A percentile compares a stretch with the other conserved stretches of the same genome.
These are phyloP conservation scores for Cephus cinctus DNA, from an alignment of 1,140 invertebrate genomes.

Conservation along the genomic window DNA sequence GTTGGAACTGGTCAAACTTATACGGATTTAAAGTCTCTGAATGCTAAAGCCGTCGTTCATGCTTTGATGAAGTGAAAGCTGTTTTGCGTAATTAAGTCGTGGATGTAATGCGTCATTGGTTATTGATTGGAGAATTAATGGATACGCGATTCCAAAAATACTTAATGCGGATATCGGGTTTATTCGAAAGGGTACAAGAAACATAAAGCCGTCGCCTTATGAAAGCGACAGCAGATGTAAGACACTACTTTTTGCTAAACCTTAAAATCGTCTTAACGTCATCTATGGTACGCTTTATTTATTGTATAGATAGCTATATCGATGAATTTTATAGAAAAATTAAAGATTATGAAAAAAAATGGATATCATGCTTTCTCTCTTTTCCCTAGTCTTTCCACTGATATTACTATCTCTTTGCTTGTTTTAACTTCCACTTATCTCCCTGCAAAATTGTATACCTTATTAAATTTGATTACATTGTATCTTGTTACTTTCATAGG, in stretches of 20 bases:
- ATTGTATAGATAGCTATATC: constrained; percentile 18
- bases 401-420: no score
- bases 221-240: neutral
- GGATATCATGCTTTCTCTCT: neutral
- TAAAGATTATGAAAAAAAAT: constrained; percentile 3
- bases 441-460: no score
- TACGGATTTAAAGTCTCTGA: constrained; percentile 94
- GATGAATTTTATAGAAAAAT: constrained; percentile 16
- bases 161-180: no score
- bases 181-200: no score
- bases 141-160: no score
- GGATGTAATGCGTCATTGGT: neutral
- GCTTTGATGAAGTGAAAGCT: constrained; percentile 92
- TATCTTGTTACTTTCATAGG: no score
- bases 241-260: neutral
- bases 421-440: no score
- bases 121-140: no score
- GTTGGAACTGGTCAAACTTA: constrained; percentile 99
- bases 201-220: no score
- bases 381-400: no score
- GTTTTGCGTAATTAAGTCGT: neutral
- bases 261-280: no score
- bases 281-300: constrained; percentile 9
- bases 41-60: constrained; percentile 95
- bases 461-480: no score